Conservation (phyloP, 2,888 invertebrate genomes). For the Scaptomyza polygonia region DNA sequence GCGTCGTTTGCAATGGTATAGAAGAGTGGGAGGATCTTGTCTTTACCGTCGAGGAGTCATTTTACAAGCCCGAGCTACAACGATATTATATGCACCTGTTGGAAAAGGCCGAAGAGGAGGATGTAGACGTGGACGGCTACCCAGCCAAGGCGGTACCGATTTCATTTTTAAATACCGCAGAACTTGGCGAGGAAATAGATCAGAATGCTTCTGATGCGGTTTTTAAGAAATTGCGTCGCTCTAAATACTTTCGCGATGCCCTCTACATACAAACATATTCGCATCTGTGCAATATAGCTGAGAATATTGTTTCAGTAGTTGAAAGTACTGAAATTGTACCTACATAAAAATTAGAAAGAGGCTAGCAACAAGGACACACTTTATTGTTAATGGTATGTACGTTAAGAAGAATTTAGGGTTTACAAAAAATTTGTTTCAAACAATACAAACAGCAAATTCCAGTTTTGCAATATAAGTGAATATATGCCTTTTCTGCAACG, state of each 20-base stretch:
- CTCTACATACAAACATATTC: slow-evolving; percentile 80
- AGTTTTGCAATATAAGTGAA: neutral
- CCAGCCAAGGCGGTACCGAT: neutral
- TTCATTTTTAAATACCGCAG: neutral
- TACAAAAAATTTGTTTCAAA: no score
- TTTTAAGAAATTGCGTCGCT: slow-evolving; percentile 50
- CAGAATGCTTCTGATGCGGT: slow-evolving; percentile 35
- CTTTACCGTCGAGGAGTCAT: slow-evolving; percentile 64
- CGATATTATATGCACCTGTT: slow-evolving; percentile 40
- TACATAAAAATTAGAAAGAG: slow-evolving; percentile 1
- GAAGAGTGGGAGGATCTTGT: slow-evolving; percentile 78
- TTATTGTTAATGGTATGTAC: neutral
- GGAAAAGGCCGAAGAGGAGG: slow-evolving; percentile 25
- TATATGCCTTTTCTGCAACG: neutral
- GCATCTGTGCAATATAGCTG: slow-evolving; percentile 71
- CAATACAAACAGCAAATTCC: slow-evolving; percentile 10
- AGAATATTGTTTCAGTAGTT: slow-evolving; percentile 79
- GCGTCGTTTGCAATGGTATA: slow-evolving; percentile 67
- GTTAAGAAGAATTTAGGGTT: no score
- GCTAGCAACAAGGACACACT: no score
- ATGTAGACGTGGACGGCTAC: neutral
- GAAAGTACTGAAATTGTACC: slow-evolving; percentile 71
- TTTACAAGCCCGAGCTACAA: slow-evolving; percentile 65
- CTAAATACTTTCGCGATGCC: slow-evolving; percentile 71
- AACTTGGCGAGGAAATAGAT: slow-evolving; percentile 18